Evolutionary conservation across 2,888 invertebrate genomes (phyloP).

Genomic region (Gymnoscelis rufifasciata): DNA sequence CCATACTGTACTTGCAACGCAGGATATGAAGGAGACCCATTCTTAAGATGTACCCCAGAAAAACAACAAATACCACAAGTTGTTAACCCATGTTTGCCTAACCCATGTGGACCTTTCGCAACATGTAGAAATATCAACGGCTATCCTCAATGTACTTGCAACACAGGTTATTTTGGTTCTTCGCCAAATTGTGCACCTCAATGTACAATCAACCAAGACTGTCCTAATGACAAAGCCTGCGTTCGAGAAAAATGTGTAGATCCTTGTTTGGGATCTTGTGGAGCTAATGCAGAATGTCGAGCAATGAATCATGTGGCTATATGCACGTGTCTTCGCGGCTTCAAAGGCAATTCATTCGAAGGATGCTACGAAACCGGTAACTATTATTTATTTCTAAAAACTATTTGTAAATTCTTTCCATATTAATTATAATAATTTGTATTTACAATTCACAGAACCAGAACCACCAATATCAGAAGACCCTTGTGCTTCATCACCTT

Average conservation of each 20-base stretch:
- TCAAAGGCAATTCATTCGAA: conserved; percentile 86
- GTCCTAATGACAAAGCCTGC: conserved; percentile 84
- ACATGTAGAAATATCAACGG: conserved; percentile 77
- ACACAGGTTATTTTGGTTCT: conserved; percentile 81
- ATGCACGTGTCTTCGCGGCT: conserved; percentile 83
- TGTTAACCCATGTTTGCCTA: conserved; percentile 78
- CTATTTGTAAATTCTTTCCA: too few relatives aligned
- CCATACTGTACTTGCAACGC: conserved; percentile 86
- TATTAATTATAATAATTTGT: neutral
- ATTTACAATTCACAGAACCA: conserved; percentile 39
- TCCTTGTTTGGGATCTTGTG: conserved; percentile 85
- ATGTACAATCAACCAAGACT: conserved; percentile 87
- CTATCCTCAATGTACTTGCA: conserved; percentile 80
- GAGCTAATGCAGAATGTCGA: conserved; percentile 83
- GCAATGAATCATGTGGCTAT: conserved; percentile 87
- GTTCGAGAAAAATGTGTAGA: conserved; percentile 85
- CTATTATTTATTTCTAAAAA: too few relatives aligned
- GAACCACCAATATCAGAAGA: conserved; percentile 55
- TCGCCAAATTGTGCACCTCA: conserved; percentile 87
- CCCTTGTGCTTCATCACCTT: conserved; percentile 81
- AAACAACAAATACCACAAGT: conserved; percentile 77
- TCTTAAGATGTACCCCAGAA: conserved; percentile 70
- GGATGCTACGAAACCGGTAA: conserved; percentile 60
- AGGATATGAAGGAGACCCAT: conserved; percentile 87
- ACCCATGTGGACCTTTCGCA: conserved; percentile 85